Evolutionary conservation across 2,888 invertebrate genomes (phyloP).

Genomic region (Amaurobius ferox): DNA sequence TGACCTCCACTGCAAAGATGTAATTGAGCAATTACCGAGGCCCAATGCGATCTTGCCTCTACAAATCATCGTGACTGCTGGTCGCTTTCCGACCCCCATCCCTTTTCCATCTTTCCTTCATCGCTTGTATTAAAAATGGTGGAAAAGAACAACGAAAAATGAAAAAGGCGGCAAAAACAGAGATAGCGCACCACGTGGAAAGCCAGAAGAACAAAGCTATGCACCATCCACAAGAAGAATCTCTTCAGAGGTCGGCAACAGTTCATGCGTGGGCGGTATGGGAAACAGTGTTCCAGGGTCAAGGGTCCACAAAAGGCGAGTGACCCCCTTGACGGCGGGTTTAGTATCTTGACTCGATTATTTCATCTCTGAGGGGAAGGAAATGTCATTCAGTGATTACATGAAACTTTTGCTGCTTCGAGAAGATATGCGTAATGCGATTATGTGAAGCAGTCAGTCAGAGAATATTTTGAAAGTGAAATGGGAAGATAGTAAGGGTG

Average conservation of each 20-base stretch:
- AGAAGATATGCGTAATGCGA: background rate
- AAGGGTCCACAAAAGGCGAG: constrained; percentile 58
- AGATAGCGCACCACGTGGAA: background rate
- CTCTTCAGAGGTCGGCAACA: constrained; percentile 26
- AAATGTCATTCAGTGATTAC: background rate
- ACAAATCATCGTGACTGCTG: background rate
- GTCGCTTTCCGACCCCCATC: background rate
- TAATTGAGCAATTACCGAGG: constrained; percentile 4
- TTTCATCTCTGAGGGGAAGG: background rate
- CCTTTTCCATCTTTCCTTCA: background rate
- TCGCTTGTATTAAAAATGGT: background rate
- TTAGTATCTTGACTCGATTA: background rate
- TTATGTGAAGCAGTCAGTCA: background rate
- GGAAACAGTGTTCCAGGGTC: constrained; percentile 54
- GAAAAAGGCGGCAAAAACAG: background rate
- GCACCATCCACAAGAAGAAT: background rate
- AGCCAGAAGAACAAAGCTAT: background rate
- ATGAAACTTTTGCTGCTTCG: background rate
- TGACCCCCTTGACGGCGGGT: constrained; percentile 43
- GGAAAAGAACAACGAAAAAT: constrained; percentile 13
- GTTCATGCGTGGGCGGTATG: constrained; percentile 67
- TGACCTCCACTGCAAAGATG: background rate
- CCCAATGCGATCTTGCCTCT: background rate
- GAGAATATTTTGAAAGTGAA: background rate
- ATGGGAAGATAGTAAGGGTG: background rate